Evolutionary conservation across 2,797 vertebrate genomes (phyloP).

Genomic region (Premnoplex brunnescens): DNA sequence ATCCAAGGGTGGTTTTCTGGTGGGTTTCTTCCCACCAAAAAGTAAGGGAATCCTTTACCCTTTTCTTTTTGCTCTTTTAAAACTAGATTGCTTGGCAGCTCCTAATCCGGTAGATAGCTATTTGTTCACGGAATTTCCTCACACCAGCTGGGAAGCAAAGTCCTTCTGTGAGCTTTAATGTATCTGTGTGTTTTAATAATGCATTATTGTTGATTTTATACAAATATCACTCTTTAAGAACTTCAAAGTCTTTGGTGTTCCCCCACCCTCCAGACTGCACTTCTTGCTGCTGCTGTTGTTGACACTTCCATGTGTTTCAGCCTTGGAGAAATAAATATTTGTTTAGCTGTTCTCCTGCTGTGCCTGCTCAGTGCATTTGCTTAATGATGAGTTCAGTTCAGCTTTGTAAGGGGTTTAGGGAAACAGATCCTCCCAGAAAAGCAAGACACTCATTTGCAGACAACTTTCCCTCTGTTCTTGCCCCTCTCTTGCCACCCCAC

Average conservation of each 20-base stretch:
- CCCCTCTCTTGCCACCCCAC: fast-evolving
- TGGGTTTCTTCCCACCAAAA: neutral
- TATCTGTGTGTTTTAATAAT: constrained; percentile 37
- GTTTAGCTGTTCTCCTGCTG: constrained; percentile 62
- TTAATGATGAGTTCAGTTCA: constrained; percentile 52
- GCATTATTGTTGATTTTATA: constrained; percentile 37
- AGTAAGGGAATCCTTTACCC: neutral
- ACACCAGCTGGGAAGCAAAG: neutral
- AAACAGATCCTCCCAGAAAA: constrained; percentile 24
- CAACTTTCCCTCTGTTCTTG: neutral
- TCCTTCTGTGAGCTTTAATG: neutral
- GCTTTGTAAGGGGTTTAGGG: constrained; percentile 6
- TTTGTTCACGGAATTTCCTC: neutral
- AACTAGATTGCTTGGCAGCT: neutral
- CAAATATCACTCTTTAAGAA: constrained; percentile 8
- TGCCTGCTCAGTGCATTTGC: constrained; percentile 42
- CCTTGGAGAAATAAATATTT: constrained; percentile 66
- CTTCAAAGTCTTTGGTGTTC: constrained; percentile 19
- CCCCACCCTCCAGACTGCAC: neutral
- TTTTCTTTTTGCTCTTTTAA: neutral
- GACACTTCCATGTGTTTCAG: constrained; percentile 18
- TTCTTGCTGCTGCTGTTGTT: constrained; percentile 24
- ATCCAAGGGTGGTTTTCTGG: neutral
- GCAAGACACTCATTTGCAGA: neutral
- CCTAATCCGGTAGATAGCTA: neutral